Evolutionary conservation across 2,113 vertebrate genomes (phyloP).

Genomic region (Pedionomus torquatus): DNA sequence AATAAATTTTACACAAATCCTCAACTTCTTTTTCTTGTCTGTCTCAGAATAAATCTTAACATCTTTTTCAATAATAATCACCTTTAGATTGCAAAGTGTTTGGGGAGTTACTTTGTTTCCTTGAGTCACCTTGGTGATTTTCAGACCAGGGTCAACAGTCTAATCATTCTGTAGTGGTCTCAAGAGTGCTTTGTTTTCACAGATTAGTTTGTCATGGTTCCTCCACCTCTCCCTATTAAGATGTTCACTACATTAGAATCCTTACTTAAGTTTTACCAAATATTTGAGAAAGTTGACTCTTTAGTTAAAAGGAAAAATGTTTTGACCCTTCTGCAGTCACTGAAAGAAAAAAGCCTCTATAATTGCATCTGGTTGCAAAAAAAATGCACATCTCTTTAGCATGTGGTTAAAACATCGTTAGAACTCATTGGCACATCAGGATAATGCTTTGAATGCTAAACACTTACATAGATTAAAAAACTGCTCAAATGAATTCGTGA

Average conservation of each 20-base stretch:
- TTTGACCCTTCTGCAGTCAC: background rate
- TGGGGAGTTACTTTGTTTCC: background rate
- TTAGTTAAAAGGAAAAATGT: background rate
- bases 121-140: background rate
- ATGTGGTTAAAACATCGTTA: background rate
- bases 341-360: background rate
- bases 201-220: background rate
- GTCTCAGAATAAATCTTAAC: background rate
- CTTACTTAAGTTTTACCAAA: background rate
- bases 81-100: background rate
- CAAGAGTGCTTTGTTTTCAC: background rate
- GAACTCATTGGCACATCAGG: background rate
- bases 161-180: background rate
- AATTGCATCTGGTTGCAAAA: background rate
- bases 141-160: background rate
- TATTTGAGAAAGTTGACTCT: background rate
- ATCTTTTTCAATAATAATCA: background rate
- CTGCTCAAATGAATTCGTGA: background rate
- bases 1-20: background rate
- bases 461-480: background rate
- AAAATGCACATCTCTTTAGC: background rate
- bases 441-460: background rate
- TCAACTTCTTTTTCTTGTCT: background rate
- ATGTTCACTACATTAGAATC: background rate
- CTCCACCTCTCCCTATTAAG: background rate